phyloP scores from a whole-genome alignment of 2,888 invertebrate species.

The Phytoseiulus persimilis region DNA sequence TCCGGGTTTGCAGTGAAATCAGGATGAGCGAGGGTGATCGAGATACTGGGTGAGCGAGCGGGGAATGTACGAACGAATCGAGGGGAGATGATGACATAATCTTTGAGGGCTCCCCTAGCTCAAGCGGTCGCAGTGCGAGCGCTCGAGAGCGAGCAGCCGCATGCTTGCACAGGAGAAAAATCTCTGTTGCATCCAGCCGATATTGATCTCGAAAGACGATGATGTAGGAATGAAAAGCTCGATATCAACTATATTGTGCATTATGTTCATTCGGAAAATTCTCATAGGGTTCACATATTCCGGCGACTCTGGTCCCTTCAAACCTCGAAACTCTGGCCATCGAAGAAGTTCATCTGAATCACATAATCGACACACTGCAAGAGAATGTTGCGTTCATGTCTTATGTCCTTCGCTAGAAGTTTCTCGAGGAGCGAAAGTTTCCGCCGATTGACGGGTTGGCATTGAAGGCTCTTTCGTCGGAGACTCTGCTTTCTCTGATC shows the following conservation, averaged over 20 bases:
- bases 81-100: neutral
- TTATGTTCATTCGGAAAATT: neutral
- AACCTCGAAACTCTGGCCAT: conserved; percentile 20
- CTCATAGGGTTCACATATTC: too few relatives aligned
- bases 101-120: neutral
- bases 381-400: conserved; percentile 32
- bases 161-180: too few relatives aligned
- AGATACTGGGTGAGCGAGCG: neutral
- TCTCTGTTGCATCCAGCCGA: too few relatives aligned
- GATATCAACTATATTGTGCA: neutral
- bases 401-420: neutral
- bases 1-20: neutral
- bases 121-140: too few relatives aligned
- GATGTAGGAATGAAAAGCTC: too few relatives aligned
- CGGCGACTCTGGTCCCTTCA: too few relatives aligned
- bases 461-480: neutral
- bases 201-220: too few relatives aligned
- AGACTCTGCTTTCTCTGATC: neutral
- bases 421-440: conserved; percentile 19
- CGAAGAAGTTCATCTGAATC: conserved; percentile 17
- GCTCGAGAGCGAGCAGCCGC: too few relatives aligned
- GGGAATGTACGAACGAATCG: neutral
- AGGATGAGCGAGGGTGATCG: neutral
- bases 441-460: neutral
- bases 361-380: conserved; percentile 32